Base-by-base conservation (phyloP, 2,113 vertebrate genomes). In the Labeo rohita region DNA sequence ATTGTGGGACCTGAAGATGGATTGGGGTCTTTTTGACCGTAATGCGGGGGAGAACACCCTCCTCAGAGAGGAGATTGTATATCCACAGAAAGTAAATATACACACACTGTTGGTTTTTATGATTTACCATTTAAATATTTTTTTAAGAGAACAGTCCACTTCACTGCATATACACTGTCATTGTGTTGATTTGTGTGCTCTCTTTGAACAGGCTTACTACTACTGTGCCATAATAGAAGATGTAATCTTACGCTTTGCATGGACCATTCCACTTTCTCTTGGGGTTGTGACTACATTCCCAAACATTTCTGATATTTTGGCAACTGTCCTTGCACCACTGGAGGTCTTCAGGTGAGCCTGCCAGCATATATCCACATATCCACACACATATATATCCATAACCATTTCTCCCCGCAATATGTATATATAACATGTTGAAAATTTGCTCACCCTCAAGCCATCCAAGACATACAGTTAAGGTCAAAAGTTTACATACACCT, bases 1-100 rank as follows among this genome's bases (percentile, higher is more conserved):
- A 75, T 97, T 98, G 91, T 99, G 98, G 98, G 98, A 99, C 90
- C 96, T 99, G 89, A 98, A 97, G 90, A 99, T 99, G 98, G 98
- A 99, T 93, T 99, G 98, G 98, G 98, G 98, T 84, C 96, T 99
- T 92, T 99, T 99, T 91, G 98, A 99, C 93, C 96, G 95, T 50
- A 97, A 97, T 36, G 98, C 98, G 18, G 98, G 98, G 88, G 98
- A 99, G 92, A 99, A 99, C 90, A 97, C 96, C 82, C 99, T 99
- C 90, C 97, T 99, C 88, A 95, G 98, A 80, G 98, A 99, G 92
- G 98, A 99, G 92, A 99, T 99, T 10, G 98, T 99, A 87, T 99
- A 99, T 90, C 98, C 98, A 21, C 98, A 99, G 90, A 99, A 99
- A 95, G 98, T 99, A 90, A 77, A 93, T 50, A 28, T 16, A 43